Evolutionary conservation across 2,888 invertebrate species (phyloP).

Genomic region (Epicampocera succincta): DNA sequence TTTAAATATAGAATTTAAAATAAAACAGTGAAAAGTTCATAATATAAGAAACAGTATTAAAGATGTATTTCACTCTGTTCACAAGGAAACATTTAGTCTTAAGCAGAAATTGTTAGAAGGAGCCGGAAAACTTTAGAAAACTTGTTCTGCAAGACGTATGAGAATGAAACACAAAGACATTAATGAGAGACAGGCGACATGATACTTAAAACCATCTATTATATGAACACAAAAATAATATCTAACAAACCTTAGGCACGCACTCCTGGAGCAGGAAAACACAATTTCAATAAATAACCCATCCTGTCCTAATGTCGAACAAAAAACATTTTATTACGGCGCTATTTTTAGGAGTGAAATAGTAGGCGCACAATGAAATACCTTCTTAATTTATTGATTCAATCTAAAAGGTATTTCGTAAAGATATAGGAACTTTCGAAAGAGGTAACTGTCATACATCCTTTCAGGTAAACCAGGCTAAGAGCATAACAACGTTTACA

Average conservation of each 20-base stretch:
- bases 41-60: constrained; percentile 70
- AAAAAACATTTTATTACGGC: too few relatives aligned
- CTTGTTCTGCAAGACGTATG: constrained; percentile 10
- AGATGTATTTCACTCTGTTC: constrained; percentile 41
- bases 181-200: constrained; percentile 58
- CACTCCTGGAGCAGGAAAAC: not conserved
- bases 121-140: constrained; percentile 60
- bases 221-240: not conserved
- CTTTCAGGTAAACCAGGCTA: too few relatives aligned
- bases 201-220: constrained; percentile 53
- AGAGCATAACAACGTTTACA: too few relatives aligned
- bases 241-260: constrained; percentile 32
- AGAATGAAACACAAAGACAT: constrained; percentile 33
- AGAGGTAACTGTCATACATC: too few relatives aligned
- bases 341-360: too few relatives aligned
- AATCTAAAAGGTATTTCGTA: too few relatives aligned
- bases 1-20: not conserved
- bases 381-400: too few relatives aligned
- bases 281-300: not conserved
- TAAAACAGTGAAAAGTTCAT: constrained; percentile 64
- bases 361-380: too few relatives aligned
- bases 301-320: too few relatives aligned
- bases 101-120: constrained; percentile 34
- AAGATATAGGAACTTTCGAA: too few relatives aligned
- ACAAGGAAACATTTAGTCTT: constrained; percentile 39